Conservation (phyloP, 1,140 invertebrate genomes). For the Leptopilina clavipes region DNA sequence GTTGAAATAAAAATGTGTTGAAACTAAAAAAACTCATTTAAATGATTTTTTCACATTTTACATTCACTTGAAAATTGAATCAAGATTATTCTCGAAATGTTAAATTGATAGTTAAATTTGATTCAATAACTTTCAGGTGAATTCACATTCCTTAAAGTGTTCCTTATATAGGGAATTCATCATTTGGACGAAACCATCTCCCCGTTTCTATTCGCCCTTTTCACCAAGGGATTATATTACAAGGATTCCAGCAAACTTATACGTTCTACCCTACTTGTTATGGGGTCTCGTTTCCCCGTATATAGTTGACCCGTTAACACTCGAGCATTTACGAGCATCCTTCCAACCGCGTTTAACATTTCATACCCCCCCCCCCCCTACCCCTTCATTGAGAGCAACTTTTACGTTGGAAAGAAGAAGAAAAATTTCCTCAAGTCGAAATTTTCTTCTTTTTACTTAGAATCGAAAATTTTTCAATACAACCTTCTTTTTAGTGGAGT, state of each 20-base stretch:
- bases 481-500: neutral
- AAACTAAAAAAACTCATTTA: no score
- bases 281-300: conserved; percentile 22
- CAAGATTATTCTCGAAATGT: conserved; percentile 12
- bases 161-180: conserved; percentile 11
- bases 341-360: conserved; percentile 28
- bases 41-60: no score
- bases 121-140: conserved; percentile 52
- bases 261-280: conserved; percentile 17
- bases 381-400: neutral
- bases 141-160: conserved; percentile 36
- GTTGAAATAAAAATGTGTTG: no score
- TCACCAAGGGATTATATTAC: conserved; percentile 7
- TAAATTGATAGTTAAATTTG: conserved; percentile 51
- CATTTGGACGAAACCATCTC: conserved; percentile 8
- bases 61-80: no score
- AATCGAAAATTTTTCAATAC: conserved; percentile 12
- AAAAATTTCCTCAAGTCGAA: neutral
- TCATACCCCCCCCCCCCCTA: neutral
- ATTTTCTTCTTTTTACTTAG: neutral
- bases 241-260: conserved; percentile 23
- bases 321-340: conserved; percentile 28
- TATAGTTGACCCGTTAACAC: conserved; percentile 21
- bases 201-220: neutral
- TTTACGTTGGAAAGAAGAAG: neutral